Conservation (phyloP, 2,113 vertebrate species). For the Sinocyclocheilus maitianheensis region DNA sequence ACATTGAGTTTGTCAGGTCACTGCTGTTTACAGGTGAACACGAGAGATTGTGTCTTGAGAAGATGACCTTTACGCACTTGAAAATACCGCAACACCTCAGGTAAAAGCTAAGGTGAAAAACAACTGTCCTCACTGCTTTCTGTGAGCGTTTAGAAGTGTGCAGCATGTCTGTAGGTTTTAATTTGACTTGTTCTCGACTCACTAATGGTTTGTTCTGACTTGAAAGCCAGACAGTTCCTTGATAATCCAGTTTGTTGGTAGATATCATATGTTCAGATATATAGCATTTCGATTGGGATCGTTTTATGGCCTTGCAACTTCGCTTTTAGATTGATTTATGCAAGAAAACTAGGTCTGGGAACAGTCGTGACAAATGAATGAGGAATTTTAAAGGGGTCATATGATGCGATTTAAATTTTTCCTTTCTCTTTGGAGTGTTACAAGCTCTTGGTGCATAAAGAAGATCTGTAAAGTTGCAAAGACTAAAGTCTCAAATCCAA, state of each 20-base stretch:
- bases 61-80: conserved; percentile 34
- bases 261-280: background rate
- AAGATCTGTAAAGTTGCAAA: too few relatives aligned
- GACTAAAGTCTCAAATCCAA: too few relatives aligned
- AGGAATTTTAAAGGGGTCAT: too few relatives aligned
- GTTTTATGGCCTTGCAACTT: background rate
- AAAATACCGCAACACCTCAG: background rate
- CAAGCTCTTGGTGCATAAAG: too few relatives aligned
- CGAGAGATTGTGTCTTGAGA: conserved; percentile 4
- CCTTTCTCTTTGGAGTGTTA: too few relatives aligned
- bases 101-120: background rate
- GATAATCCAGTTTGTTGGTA: background rate
- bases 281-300: background rate
- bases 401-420: too few relatives aligned
- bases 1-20: background rate
- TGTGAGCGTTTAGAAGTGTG: background rate
- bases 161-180: background rate
- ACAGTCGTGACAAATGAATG: too few relatives aligned
- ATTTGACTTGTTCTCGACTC: background rate
- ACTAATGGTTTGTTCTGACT: conserved; percentile 13
- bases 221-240: conserved; percentile 15
- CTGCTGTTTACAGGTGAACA: conserved; percentile 19
- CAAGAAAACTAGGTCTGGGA: background rate
- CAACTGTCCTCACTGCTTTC: background rate
- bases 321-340: background rate